Evolutionary conservation across 1,140 invertebrate species (phyloP), one percentile per base, ranked within the genome.

Genomic region (Cydia amplana): DNA sequence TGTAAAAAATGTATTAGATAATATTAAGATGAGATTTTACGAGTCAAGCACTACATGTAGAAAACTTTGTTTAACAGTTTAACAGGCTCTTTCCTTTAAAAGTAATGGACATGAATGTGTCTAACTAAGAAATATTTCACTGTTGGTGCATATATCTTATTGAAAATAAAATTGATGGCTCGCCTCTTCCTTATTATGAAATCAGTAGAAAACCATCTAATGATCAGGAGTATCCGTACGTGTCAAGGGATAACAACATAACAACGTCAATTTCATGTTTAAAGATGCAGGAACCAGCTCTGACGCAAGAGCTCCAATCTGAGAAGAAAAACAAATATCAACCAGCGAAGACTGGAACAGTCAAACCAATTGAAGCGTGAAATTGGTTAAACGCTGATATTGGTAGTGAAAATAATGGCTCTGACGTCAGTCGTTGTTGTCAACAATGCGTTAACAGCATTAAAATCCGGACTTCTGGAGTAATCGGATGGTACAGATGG

Each of bases 331-430:
- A 40, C 65, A 70, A 70, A 70, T 70, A 32, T 36, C 32, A 70
- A 18, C 65, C 65, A 70, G 32, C 65, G 12, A 32, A 36, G 28
- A 70, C 65, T 70, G 65, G 65, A 32, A 70, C 65, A 70, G 65
- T 70, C 65, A 70, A 70, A 70, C 32, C 65, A 70, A 70, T 70
- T 70, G 65, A 70, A 16, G 65, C 65, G 32, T 70, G 65, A 70
- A 70, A 70, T 70, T 70, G 65, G 65, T 70, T 70, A 70, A 70
- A 36, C 65, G 65, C 65, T 70, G 65, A 70, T 36, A 70, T 70
- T 70, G 36, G 65, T 70, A 70, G 65, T 43, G 36, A 70, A 70
- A 70, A 70, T 70, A 70, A 70, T 70, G 32, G 36, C 65, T 7
- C 65, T 70, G 65, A 70, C 65, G 65, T 70, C 65, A 70, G 7